Conservation (phyloP, 2,113 vertebrate species). For the Cichladusa arquata region DNA sequence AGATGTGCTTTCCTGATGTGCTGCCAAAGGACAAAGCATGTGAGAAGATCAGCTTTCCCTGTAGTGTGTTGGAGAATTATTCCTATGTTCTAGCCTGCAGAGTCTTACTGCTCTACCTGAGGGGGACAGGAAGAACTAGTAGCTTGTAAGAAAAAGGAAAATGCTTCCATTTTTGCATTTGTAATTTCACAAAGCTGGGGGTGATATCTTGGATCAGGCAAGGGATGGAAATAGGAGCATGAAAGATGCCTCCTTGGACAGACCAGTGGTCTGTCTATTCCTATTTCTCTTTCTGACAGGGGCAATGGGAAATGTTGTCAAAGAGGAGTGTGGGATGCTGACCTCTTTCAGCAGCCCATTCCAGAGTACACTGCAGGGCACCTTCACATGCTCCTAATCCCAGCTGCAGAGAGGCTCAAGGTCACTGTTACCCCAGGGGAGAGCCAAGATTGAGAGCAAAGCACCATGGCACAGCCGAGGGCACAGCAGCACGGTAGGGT, state of each 20-base stretch:
- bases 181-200: neutral
- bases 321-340: neutral
- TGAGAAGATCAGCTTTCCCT: neutral
- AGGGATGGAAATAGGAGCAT: neutral
- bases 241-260: neutral
- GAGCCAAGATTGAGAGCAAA: neutral
- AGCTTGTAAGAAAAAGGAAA: neutral
- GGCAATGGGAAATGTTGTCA: neutral
- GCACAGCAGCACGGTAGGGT: neutral
- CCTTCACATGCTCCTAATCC: neutral
- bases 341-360: neutral
- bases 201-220: neutral
- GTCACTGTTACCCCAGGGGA: neutral
- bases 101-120: neutral
- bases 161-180: neutral
- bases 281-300: neutral
- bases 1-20: neutral
- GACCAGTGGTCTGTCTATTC: neutral
- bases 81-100: neutral
- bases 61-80: fast-evolving
- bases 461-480: too few relatives aligned
- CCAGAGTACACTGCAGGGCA: neutral
- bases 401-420: neutral
- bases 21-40: neutral
- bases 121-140: neutral